A percentile compares a stretch with the other conserved stretches of the same genome.
Evolutionary conservation across 2,113 vertebrate species (phyloP).

Genomic region (Myrmophylax atrothorax): DNA sequence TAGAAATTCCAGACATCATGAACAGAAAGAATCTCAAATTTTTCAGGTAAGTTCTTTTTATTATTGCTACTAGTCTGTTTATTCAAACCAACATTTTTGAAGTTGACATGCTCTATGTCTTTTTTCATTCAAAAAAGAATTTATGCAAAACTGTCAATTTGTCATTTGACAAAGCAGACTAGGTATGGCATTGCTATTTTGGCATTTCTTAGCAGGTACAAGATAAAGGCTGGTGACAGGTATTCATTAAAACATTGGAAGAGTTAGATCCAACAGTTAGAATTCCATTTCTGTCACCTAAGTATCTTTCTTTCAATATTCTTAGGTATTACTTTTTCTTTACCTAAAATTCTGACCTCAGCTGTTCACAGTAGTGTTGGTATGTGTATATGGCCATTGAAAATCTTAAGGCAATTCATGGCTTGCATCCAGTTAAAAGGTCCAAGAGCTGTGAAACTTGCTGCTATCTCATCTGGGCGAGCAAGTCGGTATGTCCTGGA

Average conservation of each 20-base stretch:
- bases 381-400: background rate
- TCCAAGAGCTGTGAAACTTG: background rate
- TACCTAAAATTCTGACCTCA: background rate
- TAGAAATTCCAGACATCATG: constrained; percentile 93
- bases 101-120: background rate
- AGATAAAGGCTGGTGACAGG: background rate
- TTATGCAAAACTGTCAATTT: background rate
- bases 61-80: background rate
- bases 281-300: background rate
- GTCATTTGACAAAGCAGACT: background rate
- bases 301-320: background rate
- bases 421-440: background rate
- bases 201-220: background rate
- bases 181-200: background rate
- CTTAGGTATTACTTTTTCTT: background rate
- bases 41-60: constrained; percentile 83
- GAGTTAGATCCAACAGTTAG: background rate
- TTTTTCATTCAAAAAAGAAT: background rate
- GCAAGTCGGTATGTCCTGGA: background rate
- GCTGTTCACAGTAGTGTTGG: background rate
- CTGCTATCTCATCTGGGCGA: background rate
- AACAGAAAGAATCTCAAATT: constrained; percentile 86
- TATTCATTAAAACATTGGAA: background rate
- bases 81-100: background rate
- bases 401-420: background rate